These are phyloP conservation scores for Noctua fimbriata DNA, from an alignment of 2,888 invertebrate genomes.

Conservation along the genomic window DNA sequence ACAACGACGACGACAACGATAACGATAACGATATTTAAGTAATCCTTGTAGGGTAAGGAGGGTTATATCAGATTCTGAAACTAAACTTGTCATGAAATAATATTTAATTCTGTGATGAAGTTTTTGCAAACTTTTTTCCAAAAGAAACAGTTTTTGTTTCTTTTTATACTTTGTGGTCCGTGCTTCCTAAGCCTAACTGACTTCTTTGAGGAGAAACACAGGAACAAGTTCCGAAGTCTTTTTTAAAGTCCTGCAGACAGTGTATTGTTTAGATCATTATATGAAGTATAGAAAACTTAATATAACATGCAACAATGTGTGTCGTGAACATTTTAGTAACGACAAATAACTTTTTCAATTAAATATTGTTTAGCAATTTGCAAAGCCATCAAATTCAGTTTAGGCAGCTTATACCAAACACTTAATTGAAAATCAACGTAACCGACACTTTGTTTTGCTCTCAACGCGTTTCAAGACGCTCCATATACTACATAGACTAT, in stretches of 20 bases:
- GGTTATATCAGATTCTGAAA: not conserved
- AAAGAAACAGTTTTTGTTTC: too few species aligned
- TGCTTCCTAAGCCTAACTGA: too few species aligned
- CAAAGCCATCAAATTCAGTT: not conserved
- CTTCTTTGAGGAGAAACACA: not conserved
- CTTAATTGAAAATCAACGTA: slow-evolving; percentile 9
- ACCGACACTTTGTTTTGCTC: slow-evolving; percentile 34
- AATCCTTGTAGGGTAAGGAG: too few species aligned
- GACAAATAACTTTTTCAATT: not conserved
- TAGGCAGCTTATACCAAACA: not conserved
- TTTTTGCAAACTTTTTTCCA: not conserved
- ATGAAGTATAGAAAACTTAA: not conserved
- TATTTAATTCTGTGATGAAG: not conserved
- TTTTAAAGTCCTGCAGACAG: not conserved
- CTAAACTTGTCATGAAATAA: not conserved
- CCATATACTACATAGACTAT: slow-evolving; percentile 49
- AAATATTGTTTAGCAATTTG: not conserved
- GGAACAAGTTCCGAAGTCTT: not conserved
- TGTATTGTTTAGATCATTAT: not conserved
- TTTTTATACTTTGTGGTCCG: too few species aligned
- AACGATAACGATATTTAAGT: not conserved
- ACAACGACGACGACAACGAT: too few species aligned
- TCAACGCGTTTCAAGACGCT: slow-evolving; percentile 49
- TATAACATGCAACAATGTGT: not conserved
- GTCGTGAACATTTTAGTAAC: not conserved